These are phyloP conservation scores for Onthophagus taurus DNA, from an alignment of 1,140 invertebrate species.

Conservation along the genomic window DNA sequence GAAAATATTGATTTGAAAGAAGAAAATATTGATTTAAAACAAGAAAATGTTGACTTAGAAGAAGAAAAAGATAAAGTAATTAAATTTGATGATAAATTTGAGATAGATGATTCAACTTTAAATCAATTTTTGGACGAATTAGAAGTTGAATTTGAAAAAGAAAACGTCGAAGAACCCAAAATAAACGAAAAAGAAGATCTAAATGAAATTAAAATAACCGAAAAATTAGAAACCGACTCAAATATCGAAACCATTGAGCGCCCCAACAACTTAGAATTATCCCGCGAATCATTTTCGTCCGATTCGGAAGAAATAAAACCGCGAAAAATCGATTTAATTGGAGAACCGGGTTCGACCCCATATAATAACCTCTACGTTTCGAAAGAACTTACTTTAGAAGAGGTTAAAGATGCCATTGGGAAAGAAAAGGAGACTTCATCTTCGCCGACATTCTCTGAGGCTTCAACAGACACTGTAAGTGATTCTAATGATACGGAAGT, in stretches of 20 bases:
- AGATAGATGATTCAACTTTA: conserved; percentile 4
- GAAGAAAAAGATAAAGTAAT: neutral
- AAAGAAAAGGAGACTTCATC: conserved; percentile 21
- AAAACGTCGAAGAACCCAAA: neutral
- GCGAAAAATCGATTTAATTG: conserved; percentile 17
- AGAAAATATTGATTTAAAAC: neutral
- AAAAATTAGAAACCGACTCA: too few relatives aligned
- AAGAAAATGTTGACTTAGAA: neutral
- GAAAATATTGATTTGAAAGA: neutral
- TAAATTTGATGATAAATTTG: neutral
- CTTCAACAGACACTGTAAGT: conserved; percentile 27
- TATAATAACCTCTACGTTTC: conserved; percentile 35
- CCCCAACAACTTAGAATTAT: too few relatives aligned
- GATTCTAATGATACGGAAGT: conserved; percentile 23
- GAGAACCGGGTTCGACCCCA: conserved; percentile 33
- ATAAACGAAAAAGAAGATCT: neutral
- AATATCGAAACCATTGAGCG: too few relatives aligned
- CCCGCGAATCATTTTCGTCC: too few relatives aligned
- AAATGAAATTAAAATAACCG: neutral
- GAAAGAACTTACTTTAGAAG: conserved; percentile 21
- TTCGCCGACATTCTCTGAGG: conserved; percentile 31
- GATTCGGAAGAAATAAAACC: neutral
- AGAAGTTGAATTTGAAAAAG: conserved; percentile 6
- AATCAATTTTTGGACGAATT: conserved; percentile 4
- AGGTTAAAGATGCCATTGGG: conserved; percentile 2